Evolutionary conservation across 2,113 vertebrate species (phyloP), one percentile per base, ranked within the genome.

Genomic region (Scomber japonicus): DNA sequence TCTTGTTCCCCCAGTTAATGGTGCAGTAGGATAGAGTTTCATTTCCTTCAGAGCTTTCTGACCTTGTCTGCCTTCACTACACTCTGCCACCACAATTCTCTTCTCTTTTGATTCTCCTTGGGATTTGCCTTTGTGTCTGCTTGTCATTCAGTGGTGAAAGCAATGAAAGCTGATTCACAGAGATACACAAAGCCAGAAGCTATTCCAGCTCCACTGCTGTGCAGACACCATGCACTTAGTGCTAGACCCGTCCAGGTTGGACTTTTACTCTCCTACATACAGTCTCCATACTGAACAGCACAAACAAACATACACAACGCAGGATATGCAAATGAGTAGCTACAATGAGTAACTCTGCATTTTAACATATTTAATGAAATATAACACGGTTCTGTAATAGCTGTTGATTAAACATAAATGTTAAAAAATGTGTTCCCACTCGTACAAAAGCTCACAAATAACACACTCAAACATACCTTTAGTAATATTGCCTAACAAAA

Each of bases 51-150:
- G 82, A 91, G 90, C 92, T 79, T 90, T 89, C 88, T 95, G 92
- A 94, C 90, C 93, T 94, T 95, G 89, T 80, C 67, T 71, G 88
- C 85, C 89, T 91, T 55, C 61, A 81, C 73, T 75, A 53, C 46
- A 9, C 79, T 78, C 64, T 87, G 81, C 88, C 89, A 89, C 89
- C 80, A 67, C 85, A 85, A 30, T 72, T 87, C 83, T 82, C 76
- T 63, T 86, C n/a, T 88, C 63, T 70, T 86, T 80, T 69, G 81
- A 83, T 63, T 88, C 90, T 90, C 81, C 80, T 89, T 91, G 88
- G 81, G 92, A 92, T 94, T 93, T 81, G 94, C 88, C 95, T 96
- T 96, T 97, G 96, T 97, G 94, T 96, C 93, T 94, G 92, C 92
- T 93, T 96, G 95, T 96, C 95, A 96, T 94, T 96, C 94, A 93